Percentiles rank a stretch among this genome's conserved stretches.
phyloP scores from a whole-genome alignment of 2,113 vertebrate genomes.

The Chionis minor region DNA sequence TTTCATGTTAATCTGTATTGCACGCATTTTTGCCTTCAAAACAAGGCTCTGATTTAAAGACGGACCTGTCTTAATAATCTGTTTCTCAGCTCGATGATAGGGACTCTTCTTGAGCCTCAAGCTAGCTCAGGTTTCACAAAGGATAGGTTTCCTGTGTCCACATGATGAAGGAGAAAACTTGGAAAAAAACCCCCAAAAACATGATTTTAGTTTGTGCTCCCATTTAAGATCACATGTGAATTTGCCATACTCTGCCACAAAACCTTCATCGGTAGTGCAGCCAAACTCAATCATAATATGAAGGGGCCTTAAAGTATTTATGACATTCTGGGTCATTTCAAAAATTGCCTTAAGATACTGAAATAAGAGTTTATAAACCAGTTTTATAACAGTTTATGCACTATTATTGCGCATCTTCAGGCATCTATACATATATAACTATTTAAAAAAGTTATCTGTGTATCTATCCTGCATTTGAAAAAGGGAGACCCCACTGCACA shows the following conservation, averaged over 20 bases:
- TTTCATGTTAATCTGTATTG: not conserved
- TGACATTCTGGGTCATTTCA: not conserved
- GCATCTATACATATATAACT: not conserved
- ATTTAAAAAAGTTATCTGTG: not conserved
- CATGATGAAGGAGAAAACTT: not conserved
- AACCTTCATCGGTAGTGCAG: not conserved
- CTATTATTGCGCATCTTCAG: not conserved
- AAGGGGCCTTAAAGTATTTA: not conserved
- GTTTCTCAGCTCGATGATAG: not conserved
- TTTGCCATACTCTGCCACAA: not conserved
- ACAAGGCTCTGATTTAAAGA: not conserved
- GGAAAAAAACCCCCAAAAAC: not conserved
- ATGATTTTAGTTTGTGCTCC: not conserved
- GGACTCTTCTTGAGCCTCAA: not conserved
- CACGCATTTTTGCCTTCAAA: not conserved
- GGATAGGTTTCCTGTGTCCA: not conserved
- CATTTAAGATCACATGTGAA: not conserved
- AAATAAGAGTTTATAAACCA: not conserved
- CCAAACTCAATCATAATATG: not conserved
- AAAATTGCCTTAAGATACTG: not conserved
- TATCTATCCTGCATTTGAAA: not conserved
- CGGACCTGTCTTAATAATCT: not conserved
- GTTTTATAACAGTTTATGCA: not conserved
- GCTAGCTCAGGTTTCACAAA: not conserved
- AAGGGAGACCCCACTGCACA: rapidly evolving